Base-by-base conservation (phyloP, 2,888 invertebrate species). In the Reticulitermes lucifugus region DNA sequence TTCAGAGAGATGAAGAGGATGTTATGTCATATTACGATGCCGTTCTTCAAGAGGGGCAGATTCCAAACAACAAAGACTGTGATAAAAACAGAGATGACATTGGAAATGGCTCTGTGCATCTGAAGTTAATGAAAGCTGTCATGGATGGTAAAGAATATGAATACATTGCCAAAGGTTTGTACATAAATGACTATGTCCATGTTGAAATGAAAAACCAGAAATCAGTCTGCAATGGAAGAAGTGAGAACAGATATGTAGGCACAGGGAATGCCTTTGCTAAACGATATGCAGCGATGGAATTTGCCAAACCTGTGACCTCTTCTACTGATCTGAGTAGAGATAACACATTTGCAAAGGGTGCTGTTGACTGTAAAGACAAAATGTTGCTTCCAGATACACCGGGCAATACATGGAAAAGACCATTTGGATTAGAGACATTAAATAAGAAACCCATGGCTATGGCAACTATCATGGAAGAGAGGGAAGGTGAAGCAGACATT, bases 401-500 rank as follows among this genome's bases (percentile, higher is more conserved):
- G n/a, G 77, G 43, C 12, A 55, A 25, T 21, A 79, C 60, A 43
- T 84, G 84, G 84, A 84, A 84, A n/a, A 84, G 59, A 55, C 46
- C 77, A 9, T 46, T 43, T 59, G 75, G 18, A 14, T 75, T 84
- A 21, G 84, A 84, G 25, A 84, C 84, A 10, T 21, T 84, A 25
- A 84, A 84, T 77, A 84, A 84, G 77, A 84, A 84, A 41, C 79
- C 84, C 5, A 12, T 70, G 70, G 25, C 65, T 22, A 96, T 96
- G 96, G 96, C 96, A 91, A 96, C 96, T 82, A 96, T 96, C 87
- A 93, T 95, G 86, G 96, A 96, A 90, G 96, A 96, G 89, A 93
- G 93, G 60, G 92, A 92, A 79, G 87, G 88, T n/a, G 96, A 96
- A 22, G 83, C 46, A 3, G 85, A 71, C 10, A 51, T 41, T 21